Conservation (phyloP, 2,113 vertebrate species). For the Dascyllus trimaculatus region DNA sequence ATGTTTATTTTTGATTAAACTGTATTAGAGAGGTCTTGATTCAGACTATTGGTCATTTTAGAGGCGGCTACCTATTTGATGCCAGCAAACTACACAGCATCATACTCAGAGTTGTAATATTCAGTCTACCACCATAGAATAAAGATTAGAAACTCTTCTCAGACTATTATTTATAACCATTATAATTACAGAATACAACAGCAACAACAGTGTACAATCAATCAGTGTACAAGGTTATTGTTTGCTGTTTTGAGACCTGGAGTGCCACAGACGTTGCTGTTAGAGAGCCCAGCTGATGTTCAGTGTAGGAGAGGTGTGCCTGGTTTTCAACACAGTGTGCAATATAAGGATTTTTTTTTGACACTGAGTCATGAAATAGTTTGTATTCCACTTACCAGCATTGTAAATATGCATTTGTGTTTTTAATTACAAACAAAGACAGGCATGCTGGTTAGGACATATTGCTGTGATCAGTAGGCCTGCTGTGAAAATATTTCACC, state of each 20-base stretch:
- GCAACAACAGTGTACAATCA: background rate
- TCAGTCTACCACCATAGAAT: background rate
- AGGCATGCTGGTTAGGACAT: background rate
- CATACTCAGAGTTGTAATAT: background rate
- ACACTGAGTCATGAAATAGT: background rate
- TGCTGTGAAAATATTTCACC: background rate
- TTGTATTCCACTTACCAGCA: background rate
- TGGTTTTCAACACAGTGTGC: background rate
- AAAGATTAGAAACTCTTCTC: background rate
- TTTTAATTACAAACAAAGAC: background rate
- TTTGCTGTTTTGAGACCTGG: background rate
- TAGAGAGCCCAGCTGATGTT: background rate
- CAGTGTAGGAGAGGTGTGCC: background rate
- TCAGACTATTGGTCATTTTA: background rate
- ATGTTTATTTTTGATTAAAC: no score
- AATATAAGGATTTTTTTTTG: background rate
- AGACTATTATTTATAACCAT: background rate
- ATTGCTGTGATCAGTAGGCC: constrained; percentile 17
- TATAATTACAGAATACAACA: background rate
- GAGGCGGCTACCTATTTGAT: background rate
- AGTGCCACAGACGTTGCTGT: constrained; percentile 3
- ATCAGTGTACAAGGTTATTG: background rate
- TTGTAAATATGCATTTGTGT: constrained; percentile 3
- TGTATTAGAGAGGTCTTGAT: background rate
- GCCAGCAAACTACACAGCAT: background rate